Evolutionary conservation across 2,113 vertebrate species (phyloP).

Genomic region (Brachypteracias leptosomus): DNA sequence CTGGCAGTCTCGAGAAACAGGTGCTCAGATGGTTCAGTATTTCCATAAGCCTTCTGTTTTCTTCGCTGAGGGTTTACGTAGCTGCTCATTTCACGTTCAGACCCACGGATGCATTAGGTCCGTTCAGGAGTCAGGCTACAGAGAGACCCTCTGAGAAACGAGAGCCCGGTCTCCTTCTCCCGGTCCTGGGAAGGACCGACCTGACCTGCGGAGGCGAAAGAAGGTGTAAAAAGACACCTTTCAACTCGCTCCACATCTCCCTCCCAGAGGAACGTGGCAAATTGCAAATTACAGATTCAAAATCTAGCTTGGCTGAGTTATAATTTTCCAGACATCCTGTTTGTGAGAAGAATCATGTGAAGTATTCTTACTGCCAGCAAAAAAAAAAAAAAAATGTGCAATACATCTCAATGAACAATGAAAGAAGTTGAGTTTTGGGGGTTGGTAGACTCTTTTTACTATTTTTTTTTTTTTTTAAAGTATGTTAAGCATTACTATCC

Average conservation of each 20-base stretch:
- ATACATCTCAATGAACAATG: not conserved
- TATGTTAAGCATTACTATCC: not conserved
- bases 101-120: not conserved
- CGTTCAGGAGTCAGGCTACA: not conserved
- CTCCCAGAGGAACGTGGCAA: not conserved
- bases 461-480: not conserved
- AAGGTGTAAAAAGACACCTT: not conserved
- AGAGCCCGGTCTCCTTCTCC: not conserved
- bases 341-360: not conserved
- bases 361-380: not conserved
- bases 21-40: not conserved
- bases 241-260: not conserved
- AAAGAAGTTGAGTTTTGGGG: not conserved
- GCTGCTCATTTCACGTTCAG: not conserved
- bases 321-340: slow-evolving; percentile 9
- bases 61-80: not conserved
- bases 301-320: not conserved
- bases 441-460: not conserved
- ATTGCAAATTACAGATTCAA: not conserved
- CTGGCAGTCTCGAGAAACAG: slow-evolving; percentile 44
- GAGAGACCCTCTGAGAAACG: not conserved
- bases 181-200: not conserved
- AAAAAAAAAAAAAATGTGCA: not conserved
- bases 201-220: not conserved
- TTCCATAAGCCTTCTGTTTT: not conserved